Conservation (phyloP, 1,140 invertebrate genomes). For the Glossosoma conforme region DNA sequence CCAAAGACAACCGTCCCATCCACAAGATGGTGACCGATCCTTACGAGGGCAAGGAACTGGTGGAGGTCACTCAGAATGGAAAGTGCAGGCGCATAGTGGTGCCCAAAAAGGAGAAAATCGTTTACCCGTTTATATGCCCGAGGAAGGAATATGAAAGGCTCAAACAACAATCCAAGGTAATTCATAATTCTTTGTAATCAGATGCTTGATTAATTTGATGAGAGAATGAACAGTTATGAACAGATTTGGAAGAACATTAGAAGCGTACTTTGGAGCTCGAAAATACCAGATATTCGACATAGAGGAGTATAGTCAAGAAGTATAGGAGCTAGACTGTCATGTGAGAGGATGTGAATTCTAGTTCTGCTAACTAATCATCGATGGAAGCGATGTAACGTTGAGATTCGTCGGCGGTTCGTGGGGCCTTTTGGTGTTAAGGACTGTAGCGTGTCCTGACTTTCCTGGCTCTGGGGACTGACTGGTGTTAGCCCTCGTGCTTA, state of each 20-base stretch:
- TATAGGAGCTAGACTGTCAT: no score
- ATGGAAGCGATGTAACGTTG: no score
- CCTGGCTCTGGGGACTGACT: no score
- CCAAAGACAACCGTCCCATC: slow-evolving; percentile 23
- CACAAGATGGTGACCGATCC: slow-evolving; percentile 24
- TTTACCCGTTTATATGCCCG: slow-evolving; percentile 43
- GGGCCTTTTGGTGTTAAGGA: no score
- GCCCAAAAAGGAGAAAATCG: slow-evolving; percentile 38
- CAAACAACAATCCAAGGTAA: slow-evolving; percentile 40
- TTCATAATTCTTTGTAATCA: neutral
- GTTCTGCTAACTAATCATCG: no score
- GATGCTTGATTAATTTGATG: neutral
- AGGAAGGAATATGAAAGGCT: slow-evolving; percentile 39
- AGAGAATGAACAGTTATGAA: neutral
- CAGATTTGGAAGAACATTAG: neutral
- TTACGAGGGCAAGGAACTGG: slow-evolving; percentile 24
- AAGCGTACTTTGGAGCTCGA: neutral
- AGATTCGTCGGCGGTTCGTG: no score
- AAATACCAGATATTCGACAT: no score
- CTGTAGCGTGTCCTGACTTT: no score
- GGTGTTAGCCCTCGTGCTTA: no score
- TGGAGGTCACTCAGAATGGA: slow-evolving; percentile 23
- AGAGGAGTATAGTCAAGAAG: no score
- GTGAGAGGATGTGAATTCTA: no score
- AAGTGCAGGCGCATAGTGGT: slow-evolving; percentile 34